Percentiles rank a stretch among this genome's conserved stretches.
Conservation (phyloP, 2,888 invertebrate species). For the Andricus quercusramuli region DNA sequence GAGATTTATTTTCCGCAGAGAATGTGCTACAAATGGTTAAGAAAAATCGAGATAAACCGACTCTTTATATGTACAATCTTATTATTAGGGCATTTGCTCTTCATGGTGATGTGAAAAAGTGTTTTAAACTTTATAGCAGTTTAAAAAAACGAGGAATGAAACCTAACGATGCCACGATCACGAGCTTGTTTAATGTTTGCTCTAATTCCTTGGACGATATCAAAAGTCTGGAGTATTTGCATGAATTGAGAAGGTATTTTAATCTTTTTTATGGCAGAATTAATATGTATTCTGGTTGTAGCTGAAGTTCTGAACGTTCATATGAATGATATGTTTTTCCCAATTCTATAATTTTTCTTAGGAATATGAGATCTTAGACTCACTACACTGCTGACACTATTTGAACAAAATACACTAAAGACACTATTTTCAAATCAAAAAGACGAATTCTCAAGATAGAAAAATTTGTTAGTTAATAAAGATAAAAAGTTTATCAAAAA, state of each 20-base stretch:
- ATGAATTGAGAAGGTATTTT: slow-evolving; percentile 79
- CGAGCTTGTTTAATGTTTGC: slow-evolving; percentile 93
- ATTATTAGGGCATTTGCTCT: slow-evolving; percentile 91
- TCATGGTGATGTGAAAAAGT: slow-evolving; percentile 91
- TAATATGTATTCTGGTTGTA: background rate
- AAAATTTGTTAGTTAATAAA: too few relatives aligned
- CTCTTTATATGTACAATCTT: slow-evolving; percentile 88
- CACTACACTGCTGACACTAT: too few relatives aligned
- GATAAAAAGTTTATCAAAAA: too few relatives aligned
- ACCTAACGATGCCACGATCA: slow-evolving; percentile 87
- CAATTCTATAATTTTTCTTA: too few relatives aligned
- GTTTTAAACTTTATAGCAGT: slow-evolving; percentile 89
- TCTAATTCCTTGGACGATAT: slow-evolving; percentile 86
- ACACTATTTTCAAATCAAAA: too few relatives aligned
- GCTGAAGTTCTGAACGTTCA: too few relatives aligned
- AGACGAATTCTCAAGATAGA: too few relatives aligned
- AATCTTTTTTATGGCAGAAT: background rate
- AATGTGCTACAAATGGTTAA: slow-evolving; percentile 89
- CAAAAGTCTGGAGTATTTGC: slow-evolving; percentile 86
- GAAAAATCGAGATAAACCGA: slow-evolving; percentile 89
- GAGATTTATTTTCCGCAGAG: slow-evolving; percentile 88
- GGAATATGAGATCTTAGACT: too few relatives aligned
- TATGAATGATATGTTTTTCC: too few relatives aligned
- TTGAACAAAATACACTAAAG: too few relatives aligned
- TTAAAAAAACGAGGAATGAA: slow-evolving; percentile 88